These are phyloP conservation scores for Acanthurus tractus DNA, from an alignment of 2,797 vertebrate genomes.

Conservation along the genomic window DNA sequence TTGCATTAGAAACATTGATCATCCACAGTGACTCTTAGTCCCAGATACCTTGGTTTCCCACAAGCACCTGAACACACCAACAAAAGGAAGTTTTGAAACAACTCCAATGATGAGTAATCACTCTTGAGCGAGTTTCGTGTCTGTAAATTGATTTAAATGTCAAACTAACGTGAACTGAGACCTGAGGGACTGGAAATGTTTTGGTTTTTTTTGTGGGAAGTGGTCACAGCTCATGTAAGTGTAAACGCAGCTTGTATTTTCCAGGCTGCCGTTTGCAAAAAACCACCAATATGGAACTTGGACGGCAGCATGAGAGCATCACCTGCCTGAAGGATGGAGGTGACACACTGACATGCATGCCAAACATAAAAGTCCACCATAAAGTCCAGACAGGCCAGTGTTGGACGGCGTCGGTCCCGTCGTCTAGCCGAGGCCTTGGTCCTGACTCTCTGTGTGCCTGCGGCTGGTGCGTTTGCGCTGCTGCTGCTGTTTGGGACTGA, in stretches of 20 bases:
- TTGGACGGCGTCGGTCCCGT: neutral
- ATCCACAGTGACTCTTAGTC: neutral
- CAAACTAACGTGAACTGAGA: slow-evolving; percentile 3
- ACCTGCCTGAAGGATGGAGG: slow-evolving; percentile 49
- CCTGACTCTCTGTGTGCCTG: slow-evolving; percentile 82
- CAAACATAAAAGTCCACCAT: slow-evolving; percentile 68
- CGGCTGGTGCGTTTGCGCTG: slow-evolving; percentile 83
- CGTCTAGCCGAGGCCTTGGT: slow-evolving; percentile 79
- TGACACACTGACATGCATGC: slow-evolving; percentile 53
- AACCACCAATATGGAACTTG: slow-evolving; percentile 62
- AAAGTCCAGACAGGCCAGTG: slow-evolving; percentile 66
- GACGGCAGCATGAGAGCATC: slow-evolving; percentile 55
- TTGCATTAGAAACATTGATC: neutral
- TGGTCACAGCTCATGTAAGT: slow-evolving; percentile 52
- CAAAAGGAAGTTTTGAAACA: neutral
- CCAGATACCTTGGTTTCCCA: slow-evolving; percentile 2
- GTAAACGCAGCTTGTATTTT: slow-evolving; percentile 48
- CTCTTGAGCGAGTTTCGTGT: neutral
- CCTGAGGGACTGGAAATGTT: slow-evolving; percentile 6
- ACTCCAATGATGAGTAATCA: neutral
- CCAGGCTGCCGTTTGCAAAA: slow-evolving; percentile 53
- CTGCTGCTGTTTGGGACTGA: slow-evolving; percentile 76
- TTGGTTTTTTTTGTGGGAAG: slow-evolving; percentile 29
- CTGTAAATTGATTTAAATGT: neutral
- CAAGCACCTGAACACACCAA: slow-evolving; percentile 6